These are phyloP conservation scores for Dinoponera quadriceps DNA, from an alignment of 1,140 invertebrate genomes.

Conservation along the genomic window DNA sequence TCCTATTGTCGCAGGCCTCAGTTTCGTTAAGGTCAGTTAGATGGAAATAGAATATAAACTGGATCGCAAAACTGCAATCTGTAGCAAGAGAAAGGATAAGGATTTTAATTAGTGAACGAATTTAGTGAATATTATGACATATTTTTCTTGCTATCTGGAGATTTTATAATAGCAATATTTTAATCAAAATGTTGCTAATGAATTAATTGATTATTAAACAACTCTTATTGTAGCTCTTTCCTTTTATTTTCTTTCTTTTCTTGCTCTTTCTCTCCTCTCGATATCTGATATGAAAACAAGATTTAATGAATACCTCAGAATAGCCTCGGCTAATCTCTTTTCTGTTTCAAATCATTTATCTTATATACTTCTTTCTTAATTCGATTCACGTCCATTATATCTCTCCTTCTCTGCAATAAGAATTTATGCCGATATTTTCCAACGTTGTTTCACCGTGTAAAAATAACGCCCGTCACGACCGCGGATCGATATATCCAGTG, in stretches of 20 bases:
- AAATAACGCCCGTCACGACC: conserved; percentile 51
- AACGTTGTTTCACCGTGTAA: conserved; percentile 27
- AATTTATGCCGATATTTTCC: conserved; percentile 32
- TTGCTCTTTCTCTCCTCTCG: too few species aligned
- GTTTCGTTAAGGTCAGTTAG: conserved; percentile 14
- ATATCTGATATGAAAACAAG: not conserved
- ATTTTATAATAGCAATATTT: not conserved
- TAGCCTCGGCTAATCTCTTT: not conserved
- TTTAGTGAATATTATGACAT: too few species aligned
- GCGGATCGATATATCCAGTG: conserved; percentile 46
- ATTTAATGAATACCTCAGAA: not conserved
- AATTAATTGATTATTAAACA: not conserved
- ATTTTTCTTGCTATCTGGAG: not conserved
- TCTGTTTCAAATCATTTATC: too few species aligned
- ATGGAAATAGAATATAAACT: not conserved
- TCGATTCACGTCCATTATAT: conserved; percentile 1
- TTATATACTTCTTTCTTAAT: not conserved
- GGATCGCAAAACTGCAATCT: not conserved
- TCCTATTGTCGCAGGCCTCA: conserved; percentile 2
- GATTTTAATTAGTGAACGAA: too few species aligned
- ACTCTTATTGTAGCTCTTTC: not conserved
- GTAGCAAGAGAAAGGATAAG: too few species aligned
- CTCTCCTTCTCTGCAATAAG: not conserved
- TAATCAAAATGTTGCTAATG: not conserved
- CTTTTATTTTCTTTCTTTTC: too few species aligned